phyloP scores from a whole-genome alignment of 2,888 invertebrate species.

The Mimas tiliae region DNA sequence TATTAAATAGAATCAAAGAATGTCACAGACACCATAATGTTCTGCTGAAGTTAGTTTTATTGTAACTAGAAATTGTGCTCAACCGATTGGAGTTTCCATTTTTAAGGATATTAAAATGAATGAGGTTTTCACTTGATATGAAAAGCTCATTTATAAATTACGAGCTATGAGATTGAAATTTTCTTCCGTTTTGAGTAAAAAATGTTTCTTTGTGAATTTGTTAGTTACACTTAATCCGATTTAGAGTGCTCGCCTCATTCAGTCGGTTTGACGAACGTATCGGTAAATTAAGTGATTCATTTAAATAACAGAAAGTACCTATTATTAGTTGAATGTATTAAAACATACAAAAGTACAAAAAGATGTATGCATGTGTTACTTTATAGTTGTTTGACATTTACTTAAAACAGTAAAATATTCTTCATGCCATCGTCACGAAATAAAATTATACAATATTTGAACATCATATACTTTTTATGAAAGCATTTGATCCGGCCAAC shows the following conservation, averaged over 20 bases:
- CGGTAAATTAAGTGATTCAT: background rate
- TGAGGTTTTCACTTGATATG: background rate
- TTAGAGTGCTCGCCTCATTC: background rate
- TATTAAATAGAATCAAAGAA: conserved; percentile 56
- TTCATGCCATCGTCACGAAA: no score
- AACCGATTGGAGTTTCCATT: no score
- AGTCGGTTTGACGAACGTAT: background rate
- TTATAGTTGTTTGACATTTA: no score
- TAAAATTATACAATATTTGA: no score
- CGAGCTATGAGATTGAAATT: background rate
- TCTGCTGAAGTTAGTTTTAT: conserved; percentile 56
- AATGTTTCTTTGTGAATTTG: background rate
- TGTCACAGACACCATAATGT: conserved; percentile 63
- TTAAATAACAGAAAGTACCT: background rate
- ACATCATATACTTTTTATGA: no score
- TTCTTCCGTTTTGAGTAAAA: background rate
- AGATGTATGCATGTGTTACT: no score
- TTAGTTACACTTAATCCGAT: background rate
- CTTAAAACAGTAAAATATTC: no score
- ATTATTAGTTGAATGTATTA: no score
- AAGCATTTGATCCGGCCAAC: no score
- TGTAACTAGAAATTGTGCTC: background rate
- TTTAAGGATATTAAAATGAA: background rate
- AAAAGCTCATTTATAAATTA: conserved; percentile 8
- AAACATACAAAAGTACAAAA: no score